Conservation (phyloP, 2,797 vertebrate genomes). For the Gobio occitaniae region DNA sequence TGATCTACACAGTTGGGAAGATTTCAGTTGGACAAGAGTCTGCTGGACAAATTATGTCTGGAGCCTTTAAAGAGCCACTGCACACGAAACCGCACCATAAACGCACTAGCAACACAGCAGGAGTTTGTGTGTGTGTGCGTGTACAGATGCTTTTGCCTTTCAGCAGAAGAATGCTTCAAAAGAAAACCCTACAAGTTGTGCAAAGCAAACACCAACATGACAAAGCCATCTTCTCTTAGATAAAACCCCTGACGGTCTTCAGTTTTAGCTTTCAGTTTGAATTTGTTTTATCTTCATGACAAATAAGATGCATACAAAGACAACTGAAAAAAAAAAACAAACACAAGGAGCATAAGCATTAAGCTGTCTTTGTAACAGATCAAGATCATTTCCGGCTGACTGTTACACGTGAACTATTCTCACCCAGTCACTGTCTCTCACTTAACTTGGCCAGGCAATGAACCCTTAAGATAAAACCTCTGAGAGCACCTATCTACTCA, state of each 20-base stretch:
- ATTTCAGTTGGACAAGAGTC: background rate
- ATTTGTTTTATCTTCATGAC: conserved; percentile 2
- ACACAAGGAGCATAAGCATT: background rate
- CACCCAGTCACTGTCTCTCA: background rate
- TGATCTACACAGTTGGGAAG: conserved; percentile 1
- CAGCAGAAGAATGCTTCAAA: background rate
- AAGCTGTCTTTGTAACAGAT: background rate
- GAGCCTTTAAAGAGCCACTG: conserved; percentile 1
- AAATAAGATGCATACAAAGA: background rate
- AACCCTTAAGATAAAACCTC: conserved; percentile 13
- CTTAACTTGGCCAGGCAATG: conserved; percentile 16
- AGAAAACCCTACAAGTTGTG: background rate
- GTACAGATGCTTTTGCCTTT: background rate
- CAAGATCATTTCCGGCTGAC: background rate
- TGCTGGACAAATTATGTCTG: background rate
- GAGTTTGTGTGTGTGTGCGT: background rate
- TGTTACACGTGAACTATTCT: background rate
- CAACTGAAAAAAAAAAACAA: background rate
- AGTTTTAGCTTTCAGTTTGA: background rate
- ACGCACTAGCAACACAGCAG: background rate
- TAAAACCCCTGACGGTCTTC: background rate
- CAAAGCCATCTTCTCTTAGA: background rate
- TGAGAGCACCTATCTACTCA: conserved; percentile 1
- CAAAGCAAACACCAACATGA: background rate
- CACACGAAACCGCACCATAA: background rate